Evolutionary conservation across 2,113 vertebrate species (phyloP).

Genomic region (Ascaphus truei): DNA sequence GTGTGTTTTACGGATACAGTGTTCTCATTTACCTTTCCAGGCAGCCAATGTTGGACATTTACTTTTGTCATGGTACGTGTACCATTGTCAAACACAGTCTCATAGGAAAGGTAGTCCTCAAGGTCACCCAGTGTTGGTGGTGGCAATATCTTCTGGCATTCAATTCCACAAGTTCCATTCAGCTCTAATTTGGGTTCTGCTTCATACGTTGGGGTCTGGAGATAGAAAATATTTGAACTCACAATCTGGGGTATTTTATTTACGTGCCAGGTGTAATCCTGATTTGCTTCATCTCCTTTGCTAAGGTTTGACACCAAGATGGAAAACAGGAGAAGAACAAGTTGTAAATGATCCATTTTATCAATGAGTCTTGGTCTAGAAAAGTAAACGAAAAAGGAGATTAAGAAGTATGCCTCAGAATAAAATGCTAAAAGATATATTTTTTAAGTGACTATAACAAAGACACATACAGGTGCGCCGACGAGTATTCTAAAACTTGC

Average conservation of each 20-base stretch:
- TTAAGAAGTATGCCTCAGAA: background rate
- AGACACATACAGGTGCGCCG: no score
- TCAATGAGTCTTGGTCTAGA: slow-evolving; percentile 60
- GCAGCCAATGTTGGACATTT: slow-evolving; percentile 60
- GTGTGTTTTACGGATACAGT: background rate
- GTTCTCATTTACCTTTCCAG: slow-evolving; percentile 39
- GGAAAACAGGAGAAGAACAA: slow-evolving; percentile 67
- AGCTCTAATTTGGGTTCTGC: slow-evolving; percentile 62
- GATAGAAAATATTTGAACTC: slow-evolving; percentile 71
- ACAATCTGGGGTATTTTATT: slow-evolving; percentile 79
- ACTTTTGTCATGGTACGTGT: slow-evolving; percentile 83
- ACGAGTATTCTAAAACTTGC: no score
- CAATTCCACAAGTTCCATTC: slow-evolving; percentile 79
- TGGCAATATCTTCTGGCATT: slow-evolving; percentile 77
- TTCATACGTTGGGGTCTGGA: slow-evolving; percentile 75
- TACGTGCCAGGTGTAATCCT: slow-evolving; percentile 83
- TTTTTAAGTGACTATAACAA: no score
- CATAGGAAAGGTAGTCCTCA: slow-evolving; percentile 83
- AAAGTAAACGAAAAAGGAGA: slow-evolving; percentile 9
- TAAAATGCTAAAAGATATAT: background rate
- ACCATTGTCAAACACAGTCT: slow-evolving; percentile 89
- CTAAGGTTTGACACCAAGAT: slow-evolving; percentile 55
- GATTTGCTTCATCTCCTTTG: slow-evolving; percentile 52
- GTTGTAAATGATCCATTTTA: slow-evolving; percentile 69
- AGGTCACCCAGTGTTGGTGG: slow-evolving; percentile 70